phyloP scores from a whole-genome alignment of 2,797 vertebrate species.

The Echiichthys vipera region DNA sequence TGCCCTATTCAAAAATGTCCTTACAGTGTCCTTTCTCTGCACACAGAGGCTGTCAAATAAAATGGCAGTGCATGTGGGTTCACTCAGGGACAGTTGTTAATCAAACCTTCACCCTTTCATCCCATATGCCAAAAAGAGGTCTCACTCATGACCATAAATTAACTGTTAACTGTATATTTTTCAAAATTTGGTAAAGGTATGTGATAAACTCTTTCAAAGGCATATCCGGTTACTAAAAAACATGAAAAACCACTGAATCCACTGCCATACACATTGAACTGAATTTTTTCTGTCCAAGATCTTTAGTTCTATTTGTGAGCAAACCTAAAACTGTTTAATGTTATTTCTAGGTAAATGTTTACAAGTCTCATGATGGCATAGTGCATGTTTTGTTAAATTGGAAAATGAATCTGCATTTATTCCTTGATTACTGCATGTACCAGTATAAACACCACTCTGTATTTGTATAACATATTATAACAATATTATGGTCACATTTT shows the following conservation, averaged over 20 bases:
- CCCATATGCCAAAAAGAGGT: constrained; percentile 31
- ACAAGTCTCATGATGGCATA: background rate
- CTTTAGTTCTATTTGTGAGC: background rate
- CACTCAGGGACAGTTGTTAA: constrained; percentile 51
- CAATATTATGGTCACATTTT: constrained; percentile 3
- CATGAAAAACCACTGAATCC: constrained; percentile 4
- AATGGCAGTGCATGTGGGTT: constrained; percentile 46
- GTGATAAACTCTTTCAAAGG: constrained; percentile 9
- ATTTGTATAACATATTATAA: constrained; percentile 12
- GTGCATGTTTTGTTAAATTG: constrained; percentile 2
- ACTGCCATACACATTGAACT: background rate
- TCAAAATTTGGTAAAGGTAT: constrained; percentile 17
- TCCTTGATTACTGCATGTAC: background rate
- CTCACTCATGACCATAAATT: constrained; percentile 16
- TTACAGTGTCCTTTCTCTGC: constrained; percentile 74
- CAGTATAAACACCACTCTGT: background rate
- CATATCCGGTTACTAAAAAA: constrained; percentile 27
- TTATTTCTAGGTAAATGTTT: background rate
- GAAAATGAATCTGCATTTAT: constrained; percentile 4
- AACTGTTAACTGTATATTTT: constrained; percentile 27
- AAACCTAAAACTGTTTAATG: constrained; percentile 22
- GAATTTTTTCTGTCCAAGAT: constrained; percentile 12
- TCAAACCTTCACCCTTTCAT: constrained; percentile 44
- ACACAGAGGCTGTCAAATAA: constrained; percentile 53
- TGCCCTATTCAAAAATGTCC: constrained; percentile 74